phyloP scores from a whole-genome alignment of 1,140 invertebrate species.

The Apis laboriosa region DNA sequence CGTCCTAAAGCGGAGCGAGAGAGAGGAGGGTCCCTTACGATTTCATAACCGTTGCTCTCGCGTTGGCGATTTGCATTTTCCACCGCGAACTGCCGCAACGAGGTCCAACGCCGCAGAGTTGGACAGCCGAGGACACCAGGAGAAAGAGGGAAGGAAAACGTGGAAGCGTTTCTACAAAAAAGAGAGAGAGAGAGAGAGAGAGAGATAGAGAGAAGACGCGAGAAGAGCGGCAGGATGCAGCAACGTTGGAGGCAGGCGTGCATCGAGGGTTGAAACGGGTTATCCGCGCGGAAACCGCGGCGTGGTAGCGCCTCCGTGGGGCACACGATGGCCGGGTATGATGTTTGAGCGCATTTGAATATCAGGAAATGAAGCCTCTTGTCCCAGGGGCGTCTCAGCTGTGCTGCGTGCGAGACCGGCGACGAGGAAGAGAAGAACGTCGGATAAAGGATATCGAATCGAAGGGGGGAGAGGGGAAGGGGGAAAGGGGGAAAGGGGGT shows the following conservation, averaged over 20 bases:
- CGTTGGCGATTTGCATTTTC: conserved; percentile 64
- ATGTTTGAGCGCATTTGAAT: conserved; percentile 79
- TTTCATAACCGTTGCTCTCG: conserved; percentile 65
- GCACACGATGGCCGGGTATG: conserved; percentile 63
- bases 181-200: neutral
- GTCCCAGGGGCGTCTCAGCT: conserved; percentile 63
- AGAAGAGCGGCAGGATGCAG: neutral
- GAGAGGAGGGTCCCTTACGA: conserved; percentile 50
- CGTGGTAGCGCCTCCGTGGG: conserved; percentile 50
- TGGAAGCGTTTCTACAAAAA: neutral
- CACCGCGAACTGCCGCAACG: neutral
- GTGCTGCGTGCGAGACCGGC: conserved; percentile 15
- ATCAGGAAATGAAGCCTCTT: conserved; percentile 79
- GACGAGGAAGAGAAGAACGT: conserved; percentile 1
- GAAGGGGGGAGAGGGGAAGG: conserved; percentile 4
- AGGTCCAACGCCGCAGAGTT: no score
- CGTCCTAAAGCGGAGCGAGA: neutral
- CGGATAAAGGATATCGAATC: conserved; percentile 24
- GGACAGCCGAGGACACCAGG: neutral
- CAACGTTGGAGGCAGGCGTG: neutral
- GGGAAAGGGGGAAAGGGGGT: neutral
- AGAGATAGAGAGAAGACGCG: neutral
- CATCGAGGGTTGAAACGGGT: conserved; percentile 51
- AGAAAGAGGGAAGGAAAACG: neutral
- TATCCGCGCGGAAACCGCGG: conserved; percentile 67